Base-by-base conservation (phyloP, 2,797 vertebrate species). In the Toxotes lorentzi region DNA sequence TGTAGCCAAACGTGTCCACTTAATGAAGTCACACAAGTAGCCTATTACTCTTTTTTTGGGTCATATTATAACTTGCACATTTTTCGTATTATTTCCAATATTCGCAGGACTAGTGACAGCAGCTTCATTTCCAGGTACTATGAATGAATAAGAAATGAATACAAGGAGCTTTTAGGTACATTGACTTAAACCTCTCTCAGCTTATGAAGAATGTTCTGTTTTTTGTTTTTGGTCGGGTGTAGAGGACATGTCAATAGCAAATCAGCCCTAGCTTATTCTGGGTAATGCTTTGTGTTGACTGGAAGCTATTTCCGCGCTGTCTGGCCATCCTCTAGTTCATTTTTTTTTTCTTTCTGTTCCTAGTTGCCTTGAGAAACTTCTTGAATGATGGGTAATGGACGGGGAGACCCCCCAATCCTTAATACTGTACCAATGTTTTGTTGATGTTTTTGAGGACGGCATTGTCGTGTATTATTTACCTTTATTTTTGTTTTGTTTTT, bases 391-490 rank as follows among this genome's bases (percentile, higher is more conserved):
- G 79, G 70, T 74, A 81, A 81, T 73, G 59, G 78, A 76, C 38
- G 19, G 79, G 88, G 67, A 77, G 19, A n/a, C 74, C 73, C 73
- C 88, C 65, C 70, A 53, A 75, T 90, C 89, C 79, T 89, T 81
- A 81, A 91, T 92, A 93, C 91, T 94, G 93, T 93, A 94, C 89
- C 86, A 75, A 88, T 93, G 82, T 82, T 92, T 80, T 88, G 65
- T 89, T 63, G 57, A 78, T 73, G 78, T 78, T 81, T 53, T 88
- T 60, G 56, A 84, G 53, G 61, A 84, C 64, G 61, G 70, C 79
- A 62, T 85, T 80, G 57, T 85, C 30, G 23, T 82, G 71, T 86
- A 73, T 86, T 85, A 84, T 86, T 85, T 76, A 69, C 84, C 34
- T 61, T 68, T 63, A 19, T 67, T 85, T 88, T 86, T 84, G 76